Conservation (phyloP, 2,797 vertebrate species). For the Enteromius unitaeniatus region DNA sequence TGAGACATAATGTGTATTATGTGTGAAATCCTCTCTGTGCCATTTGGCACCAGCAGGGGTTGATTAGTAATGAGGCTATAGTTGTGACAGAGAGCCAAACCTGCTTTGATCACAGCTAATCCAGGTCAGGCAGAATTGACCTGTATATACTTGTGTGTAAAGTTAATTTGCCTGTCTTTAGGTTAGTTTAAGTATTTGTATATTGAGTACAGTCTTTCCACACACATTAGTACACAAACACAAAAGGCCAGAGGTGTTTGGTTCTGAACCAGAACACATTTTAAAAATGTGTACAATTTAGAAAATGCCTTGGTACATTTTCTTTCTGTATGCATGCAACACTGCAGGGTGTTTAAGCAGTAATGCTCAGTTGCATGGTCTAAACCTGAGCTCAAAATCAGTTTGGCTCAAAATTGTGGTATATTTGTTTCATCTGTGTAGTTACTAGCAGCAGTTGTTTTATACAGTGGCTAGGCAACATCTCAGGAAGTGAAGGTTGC, state of each 20-base stretch:
- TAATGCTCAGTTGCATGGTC: not conserved
- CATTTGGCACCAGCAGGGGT: slow-evolving; percentile 66
- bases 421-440: not conserved
- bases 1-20: slow-evolving; percentile 1
- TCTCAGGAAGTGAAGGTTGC: not conserved
- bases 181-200: slow-evolving; percentile 25
- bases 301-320: not conserved
- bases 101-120: slow-evolving; percentile 63
- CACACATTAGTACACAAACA: not conserved
- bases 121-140: slow-evolving; percentile 61
- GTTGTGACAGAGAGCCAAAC: slow-evolving; percentile 63
- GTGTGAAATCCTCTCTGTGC: slow-evolving; percentile 37
- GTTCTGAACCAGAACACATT: not conserved
- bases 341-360: not conserved
- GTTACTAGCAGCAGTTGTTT: not conserved
- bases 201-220: not conserved
- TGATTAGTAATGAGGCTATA: slow-evolving; percentile 71
- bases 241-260: slow-evolving; percentile 5
- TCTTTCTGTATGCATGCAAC: not conserved
- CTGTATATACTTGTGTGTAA: slow-evolving; percentile 26
- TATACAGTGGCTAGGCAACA: not conserved
- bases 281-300: not conserved
- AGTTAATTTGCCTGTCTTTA: slow-evolving; percentile 34
- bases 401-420: not conserved
- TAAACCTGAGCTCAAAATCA: not conserved